Evolutionary conservation across 2,113 vertebrate genomes (phyloP).

Genomic region (Cottus gobio): DNA sequence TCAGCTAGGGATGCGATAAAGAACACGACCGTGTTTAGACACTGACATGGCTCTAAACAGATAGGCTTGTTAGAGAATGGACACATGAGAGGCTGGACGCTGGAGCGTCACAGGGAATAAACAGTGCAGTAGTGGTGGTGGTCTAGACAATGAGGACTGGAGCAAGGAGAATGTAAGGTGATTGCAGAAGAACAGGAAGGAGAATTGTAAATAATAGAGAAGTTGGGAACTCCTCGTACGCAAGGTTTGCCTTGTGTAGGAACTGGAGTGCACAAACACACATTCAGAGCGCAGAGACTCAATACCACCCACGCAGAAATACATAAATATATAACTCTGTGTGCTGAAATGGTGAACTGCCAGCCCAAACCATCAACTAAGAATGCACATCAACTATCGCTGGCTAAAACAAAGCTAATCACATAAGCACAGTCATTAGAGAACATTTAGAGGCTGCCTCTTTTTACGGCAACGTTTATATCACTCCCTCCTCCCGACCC

Average conservation of each 20-base stretch:
- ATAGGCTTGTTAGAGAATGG: slow-evolving; percentile 4
- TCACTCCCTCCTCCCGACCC: slow-evolving; percentile 27
- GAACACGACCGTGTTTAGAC: slow-evolving; percentile 12
- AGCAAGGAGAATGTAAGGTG: slow-evolving; percentile 50
- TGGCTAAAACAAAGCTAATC: slow-evolving; percentile 54
- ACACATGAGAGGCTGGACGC: slow-evolving; percentile 1
- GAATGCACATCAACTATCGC: slow-evolving; percentile 7
- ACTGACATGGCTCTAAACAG: slow-evolving; percentile 18
- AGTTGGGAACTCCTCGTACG: slow-evolving; percentile 63
- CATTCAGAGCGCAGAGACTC: slow-evolving; percentile 7
- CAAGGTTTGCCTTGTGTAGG: slow-evolving; percentile 24
- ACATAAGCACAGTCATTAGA: slow-evolving; percentile 33
- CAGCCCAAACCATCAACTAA: slow-evolving; percentile 17
- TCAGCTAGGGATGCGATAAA: slow-evolving; percentile 36
- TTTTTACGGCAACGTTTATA: slow-evolving; percentile 46
- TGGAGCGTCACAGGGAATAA: slow-evolving; percentile 10
- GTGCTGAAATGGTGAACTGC: slow-evolving; percentile 9
- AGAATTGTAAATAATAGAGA: slow-evolving; percentile 76
- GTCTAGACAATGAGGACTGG: slow-evolving; percentile 40
- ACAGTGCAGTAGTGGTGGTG: slow-evolving; percentile 13
- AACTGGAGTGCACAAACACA: slow-evolving; percentile 32
- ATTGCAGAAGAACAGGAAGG: slow-evolving; percentile 50
- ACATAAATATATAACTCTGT: slow-evolving; percentile 19
- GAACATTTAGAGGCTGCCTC: slow-evolving; percentile 35
- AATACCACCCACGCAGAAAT: slow-evolving; percentile 16